These are phyloP conservation scores for Tapirus indicus DNA, from an alignment of 2,797 vertebrate genomes.

Conservation along the genomic window DNA sequence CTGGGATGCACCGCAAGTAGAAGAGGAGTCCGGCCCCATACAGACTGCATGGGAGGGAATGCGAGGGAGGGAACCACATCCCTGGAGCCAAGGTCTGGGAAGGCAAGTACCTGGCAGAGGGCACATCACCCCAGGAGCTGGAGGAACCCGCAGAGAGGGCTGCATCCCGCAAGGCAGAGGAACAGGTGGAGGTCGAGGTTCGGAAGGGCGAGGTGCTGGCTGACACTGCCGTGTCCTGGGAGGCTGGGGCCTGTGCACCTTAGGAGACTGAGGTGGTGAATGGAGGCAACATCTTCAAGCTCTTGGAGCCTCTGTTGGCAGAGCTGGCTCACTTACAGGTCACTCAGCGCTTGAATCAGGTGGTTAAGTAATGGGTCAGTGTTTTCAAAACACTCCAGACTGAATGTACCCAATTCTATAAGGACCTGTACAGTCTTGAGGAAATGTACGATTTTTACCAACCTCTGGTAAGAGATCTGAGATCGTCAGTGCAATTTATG, in stretches of 20 bases:
- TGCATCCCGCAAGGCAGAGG: not conserved
- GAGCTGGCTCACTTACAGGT: not conserved
- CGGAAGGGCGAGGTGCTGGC: not conserved
- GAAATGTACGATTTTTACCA: not conserved
- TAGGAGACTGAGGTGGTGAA: accelerated
- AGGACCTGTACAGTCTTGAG: not conserved
- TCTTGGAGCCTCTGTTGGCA: not conserved
- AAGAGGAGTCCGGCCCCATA: not conserved
- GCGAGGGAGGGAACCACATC: not conserved
- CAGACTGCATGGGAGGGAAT: not conserved
- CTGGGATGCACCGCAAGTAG: accelerated
- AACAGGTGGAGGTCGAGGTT: not conserved
- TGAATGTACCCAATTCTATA: not conserved
- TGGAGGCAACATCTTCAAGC: not conserved
- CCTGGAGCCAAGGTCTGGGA: not conserved
- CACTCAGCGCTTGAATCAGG: constrained; percentile 91
- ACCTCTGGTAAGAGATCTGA: not conserved
- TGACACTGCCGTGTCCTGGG: not conserved
- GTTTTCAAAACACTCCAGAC: constrained; percentile 90
- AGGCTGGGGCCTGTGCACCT: not conserved
- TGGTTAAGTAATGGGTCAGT: constrained; percentile 94
- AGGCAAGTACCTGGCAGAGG: not conserved
- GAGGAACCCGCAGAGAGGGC: not conserved
- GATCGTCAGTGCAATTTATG: not conserved
- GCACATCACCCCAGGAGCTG: not conserved